Conservation (phyloP, 2,797 vertebrate genomes). For the Oophaga sylvatica region DNA sequence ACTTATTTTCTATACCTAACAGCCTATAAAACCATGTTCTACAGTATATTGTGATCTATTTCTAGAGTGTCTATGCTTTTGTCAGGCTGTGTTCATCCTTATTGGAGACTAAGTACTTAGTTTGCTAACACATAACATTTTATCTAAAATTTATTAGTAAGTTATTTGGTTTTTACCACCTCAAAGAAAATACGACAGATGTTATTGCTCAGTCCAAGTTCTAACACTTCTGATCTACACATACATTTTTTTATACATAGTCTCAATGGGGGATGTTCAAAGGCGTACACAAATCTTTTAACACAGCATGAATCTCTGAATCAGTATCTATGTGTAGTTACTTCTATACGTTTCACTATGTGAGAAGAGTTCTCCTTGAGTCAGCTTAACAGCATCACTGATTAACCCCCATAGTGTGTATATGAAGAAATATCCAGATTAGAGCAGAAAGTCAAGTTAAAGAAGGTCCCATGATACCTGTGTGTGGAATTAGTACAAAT, state of each 20-base stretch:
- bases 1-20: not conserved
- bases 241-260: not conserved
- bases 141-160: not conserved
- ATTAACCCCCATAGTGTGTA: not conserved
- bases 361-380: not conserved
- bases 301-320: conserved; percentile 22
- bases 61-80: not conserved
- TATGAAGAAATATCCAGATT: not conserved
- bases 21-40: not conserved
- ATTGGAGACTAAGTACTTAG: not conserved
- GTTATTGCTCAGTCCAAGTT: conserved; percentile 3
- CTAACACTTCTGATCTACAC: conserved; percentile 29
- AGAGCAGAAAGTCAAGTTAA: conserved; percentile 3
- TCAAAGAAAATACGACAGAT: not conserved
- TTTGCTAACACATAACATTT: not conserved
- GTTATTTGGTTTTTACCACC: not conserved
- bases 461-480: conserved; percentile 19
- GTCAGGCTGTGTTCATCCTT: not conserved
- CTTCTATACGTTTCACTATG: not conserved
- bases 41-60: not conserved
- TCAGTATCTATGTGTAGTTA: not conserved
- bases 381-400: not conserved
- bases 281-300: conserved; percentile 27
- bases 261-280: conserved; percentile 28
- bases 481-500: not conserved